Base-by-base conservation (phyloP, 2,797 vertebrate species). In the Pseudochromis fuscus region DNA sequence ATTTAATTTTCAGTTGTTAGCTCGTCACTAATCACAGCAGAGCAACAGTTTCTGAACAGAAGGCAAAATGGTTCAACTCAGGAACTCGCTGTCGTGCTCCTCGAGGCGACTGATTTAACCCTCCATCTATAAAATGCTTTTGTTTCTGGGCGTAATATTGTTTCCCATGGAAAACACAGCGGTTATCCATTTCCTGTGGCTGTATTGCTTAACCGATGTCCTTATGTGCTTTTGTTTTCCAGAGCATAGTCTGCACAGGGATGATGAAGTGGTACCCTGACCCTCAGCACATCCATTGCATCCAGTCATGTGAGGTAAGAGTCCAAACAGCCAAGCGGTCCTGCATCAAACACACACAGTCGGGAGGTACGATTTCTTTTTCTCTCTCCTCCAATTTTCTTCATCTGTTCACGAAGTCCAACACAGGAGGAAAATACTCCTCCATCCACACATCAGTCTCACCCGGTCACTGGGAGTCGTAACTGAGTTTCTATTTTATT, bases 301-400 rank as follows among this genome's bases (percentile, higher is more conserved):
- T 99, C 87, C 95, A 94, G 81, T 97, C 97, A 0, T 99, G 98
- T 30, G 98, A 99, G 96, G 98, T 99, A 94, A 95, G 95, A 79
- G 21, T 50, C 15, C n/a, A 62, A 74, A 50, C 50, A 66, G 59
- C 61, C 19, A 30, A 69, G 21, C 38, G 18, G 31, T 10, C 35
- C 52, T 42, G 51, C 44, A 58, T 58, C 30, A 62, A 66, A 68
- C 8, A 62, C 55, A 38, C 15, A 2, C 40, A 44, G 45, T 49
- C 30, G 69, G 18, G 49, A 59, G 10, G 52, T 49, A 40, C 40
- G 61, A 18, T 68, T 52, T 64, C 33, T 5, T 45, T 61, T 65
- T 66, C 16, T 12, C 9, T 37, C 31, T n/a, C 15, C 9, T 37
- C 31, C 12, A 45, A 35, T 48, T 5, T n/a, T 31, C 25, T 25